Evolutionary conservation across 2,888 invertebrate species (phyloP), one percentile per base, ranked within the genome.

Genomic region (Euclidia mi): DNA sequence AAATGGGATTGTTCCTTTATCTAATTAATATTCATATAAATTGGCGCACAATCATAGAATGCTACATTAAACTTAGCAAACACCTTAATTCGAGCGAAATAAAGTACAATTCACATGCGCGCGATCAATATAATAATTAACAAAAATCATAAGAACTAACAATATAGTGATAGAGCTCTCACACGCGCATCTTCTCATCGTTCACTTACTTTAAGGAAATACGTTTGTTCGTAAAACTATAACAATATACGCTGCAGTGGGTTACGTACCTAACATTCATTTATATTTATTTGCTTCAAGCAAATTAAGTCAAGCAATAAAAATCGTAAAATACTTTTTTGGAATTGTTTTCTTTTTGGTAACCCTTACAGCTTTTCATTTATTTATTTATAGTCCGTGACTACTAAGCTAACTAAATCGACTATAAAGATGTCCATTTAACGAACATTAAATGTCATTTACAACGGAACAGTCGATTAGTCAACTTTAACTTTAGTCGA

Each of bases 81-180:
- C 35, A 55, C 20, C 57, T 59, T 57, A 60, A 47, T 71, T 80
- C 82, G 82, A 87, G 84, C 84, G 82, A 82, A 84, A 76, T 69
- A 72, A 65, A 53, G 28, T 40, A 34, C 17, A 42, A 7, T 65
- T 67, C 68, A 71, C 56, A 69, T 46, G 60, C 78, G 38, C 76
- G 65, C 71, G 52, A 46, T 62, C 59, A 70, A 70, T 65, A 64
- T 74, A 63, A 67, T 63, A 43, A 66, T 71, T 68, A 74, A 65
- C 63, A 68, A 74, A 71, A 71, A 78, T 76, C 78, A 84, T 76
- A 84, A 61, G 48, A 57, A 41, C 56, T 69, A 60, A 65, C 56
- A 49, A 64, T 64, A 57, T 51, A 73, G 63, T 64, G 56, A 58
- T 59, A 58, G 46, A 52, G 55, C 65, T 73, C 84, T 83, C 78